These are phyloP conservation scores for Syngnathoides biaculeatus DNA, from an alignment of 2,113 vertebrate species.

Conservation along the genomic window DNA sequence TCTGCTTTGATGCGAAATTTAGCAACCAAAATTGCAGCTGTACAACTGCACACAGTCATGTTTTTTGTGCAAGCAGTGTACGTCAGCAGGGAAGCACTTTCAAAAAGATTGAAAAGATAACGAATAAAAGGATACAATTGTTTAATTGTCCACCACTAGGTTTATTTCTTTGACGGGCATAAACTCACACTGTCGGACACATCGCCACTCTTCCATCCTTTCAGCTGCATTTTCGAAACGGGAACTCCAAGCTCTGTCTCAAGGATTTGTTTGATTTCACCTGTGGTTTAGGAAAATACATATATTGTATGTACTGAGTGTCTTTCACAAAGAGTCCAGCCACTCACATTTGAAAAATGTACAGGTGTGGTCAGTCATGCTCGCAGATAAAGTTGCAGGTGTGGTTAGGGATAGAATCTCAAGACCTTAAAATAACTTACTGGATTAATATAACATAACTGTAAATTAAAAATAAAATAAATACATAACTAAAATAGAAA, in stretches of 20 bases:
- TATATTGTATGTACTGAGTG: not conserved
- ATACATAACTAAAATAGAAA: too few species aligned
- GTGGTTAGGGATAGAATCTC: too few species aligned
- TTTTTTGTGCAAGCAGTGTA: too few species aligned
- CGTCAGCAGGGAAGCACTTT: too few species aligned
- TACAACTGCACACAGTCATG: too few species aligned
- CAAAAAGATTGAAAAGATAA: not conserved
- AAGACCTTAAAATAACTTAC: too few species aligned
- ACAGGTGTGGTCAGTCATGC: too few species aligned
- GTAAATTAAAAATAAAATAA: too few species aligned
- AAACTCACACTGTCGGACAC: slow-evolving; percentile 92
- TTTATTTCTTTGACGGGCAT: not conserved
- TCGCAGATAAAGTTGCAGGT: too few species aligned
- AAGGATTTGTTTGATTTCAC: slow-evolving; percentile 92
- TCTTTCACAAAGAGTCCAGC: slow-evolving; percentile 1
- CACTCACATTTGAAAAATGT: too few species aligned
- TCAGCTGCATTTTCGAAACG: slow-evolving; percentile 95
- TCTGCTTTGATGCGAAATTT: not conserved
- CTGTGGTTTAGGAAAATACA: slow-evolving; percentile 58
- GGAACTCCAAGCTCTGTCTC: slow-evolving; percentile 94
- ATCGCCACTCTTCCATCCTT: slow-evolving; percentile 97
- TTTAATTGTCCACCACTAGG: not conserved
- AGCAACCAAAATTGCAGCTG: too few species aligned
- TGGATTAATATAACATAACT: too few species aligned
- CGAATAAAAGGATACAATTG: not conserved